Conservation (phyloP, 2,888 invertebrate species). For the Tipula confusa region DNA sequence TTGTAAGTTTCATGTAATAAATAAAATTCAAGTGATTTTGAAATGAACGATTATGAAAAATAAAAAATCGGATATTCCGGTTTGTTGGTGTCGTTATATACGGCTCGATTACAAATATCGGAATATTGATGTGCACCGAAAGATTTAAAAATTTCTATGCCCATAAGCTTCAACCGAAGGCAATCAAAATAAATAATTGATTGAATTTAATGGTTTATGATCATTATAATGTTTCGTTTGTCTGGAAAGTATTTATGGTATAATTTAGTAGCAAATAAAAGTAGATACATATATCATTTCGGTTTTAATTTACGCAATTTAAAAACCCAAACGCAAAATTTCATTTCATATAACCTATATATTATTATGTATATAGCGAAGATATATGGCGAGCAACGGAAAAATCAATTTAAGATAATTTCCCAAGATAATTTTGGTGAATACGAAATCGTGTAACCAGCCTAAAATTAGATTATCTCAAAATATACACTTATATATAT, state of each 20-base stretch:
- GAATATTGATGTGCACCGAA: not conserved
- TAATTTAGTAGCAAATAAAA: not conserved
- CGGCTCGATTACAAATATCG: not conserved
- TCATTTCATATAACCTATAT: too few species aligned
- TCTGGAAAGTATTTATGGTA: not conserved
- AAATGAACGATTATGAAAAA: not conserved
- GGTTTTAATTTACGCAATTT: not conserved
- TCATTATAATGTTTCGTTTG: not conserved
- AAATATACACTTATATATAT: not conserved
- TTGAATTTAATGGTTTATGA: not conserved
- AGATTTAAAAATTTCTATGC: not conserved
- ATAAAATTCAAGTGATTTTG: not conserved
- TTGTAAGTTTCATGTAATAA: not conserved
- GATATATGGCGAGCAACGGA: not conserved
- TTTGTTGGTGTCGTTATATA: not conserved
- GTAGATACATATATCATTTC: not conserved
- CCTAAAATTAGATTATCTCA: not conserved
- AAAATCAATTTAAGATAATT: constrained; percentile 5
- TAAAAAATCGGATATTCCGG: not conserved
- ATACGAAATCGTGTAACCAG: not conserved
- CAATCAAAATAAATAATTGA: not conserved
- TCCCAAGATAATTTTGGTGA: not conserved
- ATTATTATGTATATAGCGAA: not conserved
- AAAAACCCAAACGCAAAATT: not conserved
- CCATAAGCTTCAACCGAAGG: not conserved